Base-by-base conservation (phyloP, 1,140 invertebrate species). In the Zaprionus davidi region DNA sequence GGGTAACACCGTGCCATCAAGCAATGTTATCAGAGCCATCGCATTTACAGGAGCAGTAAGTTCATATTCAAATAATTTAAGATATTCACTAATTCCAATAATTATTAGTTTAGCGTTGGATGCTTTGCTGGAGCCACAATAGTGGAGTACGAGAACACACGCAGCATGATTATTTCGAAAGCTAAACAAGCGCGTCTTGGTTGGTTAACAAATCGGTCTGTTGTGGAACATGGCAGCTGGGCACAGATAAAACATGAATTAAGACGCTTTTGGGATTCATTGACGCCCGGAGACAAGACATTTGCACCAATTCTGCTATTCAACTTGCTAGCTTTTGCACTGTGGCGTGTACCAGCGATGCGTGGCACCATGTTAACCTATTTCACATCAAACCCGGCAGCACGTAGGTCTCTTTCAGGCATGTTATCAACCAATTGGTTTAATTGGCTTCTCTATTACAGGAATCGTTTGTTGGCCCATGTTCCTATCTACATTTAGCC, bases 401-500 rank as follows among this genome's bases (percentile, higher is more conserved):
- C 95, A 76, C 94, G 96, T 97, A 93, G 93, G 94, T 93, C 22
- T 11, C 0, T 26, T 13, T 4, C 5, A 46, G 31, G 44, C 13
- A 49, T 17, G 17, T 9, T 34, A 15, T n/a, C 1, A 62, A 11
- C 71, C 82, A 38, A 71, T 71, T 81, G 70, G 81, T 20, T 24
- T 34, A 5, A 20, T 26, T 41, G 2, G 17, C 13, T 49, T 4
- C 5, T 22, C 34, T 41, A 46, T 28, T 22, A 13, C 85, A 97
- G 96, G 94, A 91, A 94, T 94, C 77, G 93, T 96, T 62, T 98
- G 96, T 93, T 95, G 95, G 93, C 97, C 98, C 22, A 98, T 99
- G 97, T 84, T 99, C 17, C 93, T 99, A 1, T 98, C 97, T 11
- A 97, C 96, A 57, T 99, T 99, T 93, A 99, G 98, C 87, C 99